Base-by-base conservation (phyloP, 2,113 vertebrate species). In the Silurus meridionalis region DNA sequence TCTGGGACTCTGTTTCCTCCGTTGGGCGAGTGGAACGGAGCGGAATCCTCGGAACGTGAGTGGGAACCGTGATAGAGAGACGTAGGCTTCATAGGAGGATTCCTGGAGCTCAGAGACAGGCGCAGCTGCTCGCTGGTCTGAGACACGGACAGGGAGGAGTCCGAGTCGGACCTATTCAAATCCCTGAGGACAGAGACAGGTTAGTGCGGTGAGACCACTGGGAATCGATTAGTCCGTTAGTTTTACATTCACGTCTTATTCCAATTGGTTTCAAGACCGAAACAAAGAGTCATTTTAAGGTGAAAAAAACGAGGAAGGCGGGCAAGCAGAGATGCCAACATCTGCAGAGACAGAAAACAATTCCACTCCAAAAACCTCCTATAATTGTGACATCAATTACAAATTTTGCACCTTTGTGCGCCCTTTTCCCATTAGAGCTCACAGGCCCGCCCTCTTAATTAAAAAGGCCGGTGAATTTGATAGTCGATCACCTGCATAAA, bases 101-200 rank as follows among this genome's bases (percentile, higher is more conserved):
- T 93, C 91, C 94, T 96, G 89, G 95, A 92, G 92, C 95, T 91
- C 89, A 90, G 93, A 50, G 90, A 91, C 0, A 95, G 50, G 0
- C 96, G 96, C 57, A 90, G 93, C n/a, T 91, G 94, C 80, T 99
- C 97, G 85, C 96, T 96, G 89, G 93, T 93, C 92, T 97, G 96
- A 17, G 96, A 96, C 90, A 98, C 95, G 91, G 96, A 98, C 92
- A 98, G 93, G 90, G 97, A 98, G 78, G 97, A 97, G 89, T 99
- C 98, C 0, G 97, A 98, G 91, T 99, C 97, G 2, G 97, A 99
- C 92, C 94, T 97, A 88, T 97, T 97, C 86, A 99, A 91, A 90
- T 98, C 97, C 94, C 97, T 98, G 90, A 58, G 80, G 85, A 71
- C 82, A 64, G 3, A 83, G 60, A 60, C 83, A 28, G 13, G 46